phyloP scores from a whole-genome alignment of 2,113 vertebrate species.

The Phaethon lepturus region DNA sequence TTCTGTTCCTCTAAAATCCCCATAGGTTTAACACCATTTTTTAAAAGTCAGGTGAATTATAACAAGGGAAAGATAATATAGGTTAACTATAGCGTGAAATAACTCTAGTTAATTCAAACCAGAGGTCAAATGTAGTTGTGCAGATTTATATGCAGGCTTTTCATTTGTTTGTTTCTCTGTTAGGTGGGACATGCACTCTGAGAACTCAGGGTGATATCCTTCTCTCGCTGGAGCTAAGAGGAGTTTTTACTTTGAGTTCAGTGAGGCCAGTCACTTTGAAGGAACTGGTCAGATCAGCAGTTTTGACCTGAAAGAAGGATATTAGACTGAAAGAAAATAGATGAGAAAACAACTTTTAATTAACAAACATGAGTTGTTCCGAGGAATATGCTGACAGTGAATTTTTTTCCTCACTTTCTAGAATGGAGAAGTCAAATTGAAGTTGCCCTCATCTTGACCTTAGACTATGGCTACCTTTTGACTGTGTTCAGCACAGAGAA shows the following conservation, averaged over 20 bases:
- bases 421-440: neutral
- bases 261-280: neutral
- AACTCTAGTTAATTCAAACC: neutral
- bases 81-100: neutral
- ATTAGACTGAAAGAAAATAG: constrained; percentile 31
- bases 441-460: neutral
- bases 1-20: neutral
- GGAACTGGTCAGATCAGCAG: constrained; percentile 29
- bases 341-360: constrained; percentile 61
- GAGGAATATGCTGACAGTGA: neutral
- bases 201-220: neutral
- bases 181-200: neutral
- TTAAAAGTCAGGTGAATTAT: accelerated
- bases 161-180: neutral
- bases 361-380: constrained; percentile 44
- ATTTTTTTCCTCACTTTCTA: neutral
- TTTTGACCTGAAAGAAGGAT: constrained; percentile 16
- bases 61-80: neutral
- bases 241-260: neutral
- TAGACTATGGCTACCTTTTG: neutral
- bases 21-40: accelerated
- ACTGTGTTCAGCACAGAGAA: neutral
- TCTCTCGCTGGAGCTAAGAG: neutral
- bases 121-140: accelerated
- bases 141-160: neutral